A percentile compares a stretch with the other conserved stretches of the same genome.
These are phyloP conservation scores for Paramormyrops kingsleyae DNA, from an alignment of 2,113 vertebrate species.

Conservation along the genomic window DNA sequence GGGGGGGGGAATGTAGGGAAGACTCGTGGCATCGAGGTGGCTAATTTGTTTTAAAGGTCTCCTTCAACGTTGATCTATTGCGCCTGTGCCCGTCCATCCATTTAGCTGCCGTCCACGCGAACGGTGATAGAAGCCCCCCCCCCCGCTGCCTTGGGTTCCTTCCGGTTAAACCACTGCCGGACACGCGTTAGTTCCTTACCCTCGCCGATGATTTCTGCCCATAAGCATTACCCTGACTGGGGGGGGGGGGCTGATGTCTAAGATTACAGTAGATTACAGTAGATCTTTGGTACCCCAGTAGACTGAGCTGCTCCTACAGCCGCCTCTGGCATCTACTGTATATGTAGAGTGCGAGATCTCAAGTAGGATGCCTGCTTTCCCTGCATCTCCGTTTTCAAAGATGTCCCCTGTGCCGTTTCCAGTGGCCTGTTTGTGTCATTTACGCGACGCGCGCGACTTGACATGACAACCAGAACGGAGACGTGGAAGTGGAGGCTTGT, in stretches of 20 bases:
- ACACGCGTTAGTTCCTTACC: neutral
- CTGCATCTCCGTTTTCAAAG: neutral
- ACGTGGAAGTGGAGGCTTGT: neutral
- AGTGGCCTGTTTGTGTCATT: neutral
- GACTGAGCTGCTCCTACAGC: constrained; percentile 25
- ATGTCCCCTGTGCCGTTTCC: neutral
- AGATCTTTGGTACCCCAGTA: neutral
- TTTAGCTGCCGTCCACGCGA: neutral
- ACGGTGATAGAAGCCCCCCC: neutral
- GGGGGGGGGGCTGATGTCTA: neutral
- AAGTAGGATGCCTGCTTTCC: neutral
- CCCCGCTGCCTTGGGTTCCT: neutral
- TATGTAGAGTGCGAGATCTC: neutral
- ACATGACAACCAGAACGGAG: neutral
- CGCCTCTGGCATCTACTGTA: constrained; percentile 20
- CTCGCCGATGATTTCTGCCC: neutral
- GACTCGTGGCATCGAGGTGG: neutral
- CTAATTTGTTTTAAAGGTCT: constrained; percentile 13
- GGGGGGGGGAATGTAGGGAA: neutral
- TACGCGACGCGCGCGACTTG: neutral
- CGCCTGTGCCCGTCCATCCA: neutral
- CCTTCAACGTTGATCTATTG: constrained; percentile 9
- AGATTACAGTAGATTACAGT: neutral
- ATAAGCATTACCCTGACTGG: neutral
- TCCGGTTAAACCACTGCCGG: neutral